Evolutionary conservation across 1,140 invertebrate species (phyloP).

Genomic region (Diachasmimorpha longicaudata): DNA sequence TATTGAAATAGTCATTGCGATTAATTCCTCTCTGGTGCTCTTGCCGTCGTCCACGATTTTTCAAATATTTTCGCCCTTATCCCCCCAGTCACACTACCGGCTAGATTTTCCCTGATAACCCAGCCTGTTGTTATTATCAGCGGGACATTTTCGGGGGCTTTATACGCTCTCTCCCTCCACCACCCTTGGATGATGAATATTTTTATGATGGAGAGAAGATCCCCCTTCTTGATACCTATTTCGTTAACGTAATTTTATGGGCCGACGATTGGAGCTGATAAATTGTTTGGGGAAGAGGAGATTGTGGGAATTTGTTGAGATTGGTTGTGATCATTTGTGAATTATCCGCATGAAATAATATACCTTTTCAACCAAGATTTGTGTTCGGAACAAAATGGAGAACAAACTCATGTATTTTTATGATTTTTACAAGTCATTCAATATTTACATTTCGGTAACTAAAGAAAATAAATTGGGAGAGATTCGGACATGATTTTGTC

Average conservation of each 20-base stretch:
- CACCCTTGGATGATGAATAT: background rate
- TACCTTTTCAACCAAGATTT: background rate
- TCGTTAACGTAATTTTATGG: background rate
- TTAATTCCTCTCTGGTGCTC: background rate
- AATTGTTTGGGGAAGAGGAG: background rate
- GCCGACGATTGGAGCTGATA: background rate
- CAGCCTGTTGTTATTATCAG: background rate
- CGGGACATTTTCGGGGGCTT: background rate
- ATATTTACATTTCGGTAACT: too few relatives aligned
- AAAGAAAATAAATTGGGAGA: too few relatives aligned
- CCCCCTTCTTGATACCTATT: background rate
- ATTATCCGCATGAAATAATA: conserved; percentile 2
- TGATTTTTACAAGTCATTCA: too few relatives aligned
- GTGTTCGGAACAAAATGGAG: too few relatives aligned
- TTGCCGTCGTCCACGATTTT: too few relatives aligned
- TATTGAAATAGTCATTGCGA: background rate
- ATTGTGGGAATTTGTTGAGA: background rate
- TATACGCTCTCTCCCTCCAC: background rate
- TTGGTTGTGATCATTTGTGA: background rate
- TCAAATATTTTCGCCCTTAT: too few relatives aligned
- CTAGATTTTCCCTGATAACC: background rate
- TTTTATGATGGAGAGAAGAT: background rate
- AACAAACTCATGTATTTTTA: too few relatives aligned
- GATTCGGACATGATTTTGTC: too few relatives aligned
- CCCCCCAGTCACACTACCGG: background rate